Base-by-base conservation (phyloP, 2,888 invertebrate species). In the Automeris io region DNA sequence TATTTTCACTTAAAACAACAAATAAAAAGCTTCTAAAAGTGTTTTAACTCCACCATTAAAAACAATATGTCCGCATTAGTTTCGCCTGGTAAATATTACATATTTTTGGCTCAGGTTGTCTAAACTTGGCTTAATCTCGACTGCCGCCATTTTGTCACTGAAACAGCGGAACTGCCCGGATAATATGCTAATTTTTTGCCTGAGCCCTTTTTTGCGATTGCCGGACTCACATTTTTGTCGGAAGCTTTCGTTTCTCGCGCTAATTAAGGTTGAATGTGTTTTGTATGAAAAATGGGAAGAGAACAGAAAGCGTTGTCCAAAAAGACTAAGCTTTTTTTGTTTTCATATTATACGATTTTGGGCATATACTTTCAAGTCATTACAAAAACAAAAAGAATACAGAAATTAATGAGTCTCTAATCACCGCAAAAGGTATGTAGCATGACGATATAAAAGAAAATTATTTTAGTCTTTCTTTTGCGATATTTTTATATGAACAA, bases 121-220 rank as follows among this genome's bases (percentile, higher is more conserved):
- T 29, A 29, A 26, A 23, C 16, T 23, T 23, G 8, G 21, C 23
- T 18, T 33, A 41, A 23, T 19, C 33, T 33, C 13, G 12, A 18
- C 24, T 12, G 29, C 16, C 29, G 16, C 29, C 29, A 29, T 29
- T 29, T 29, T 29, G 29, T 6, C 13, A 16, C 29, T 29, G n/a
- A 29, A 29, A 29, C 16, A n/a, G 29, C 29, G n/a, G 13, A 16
- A 29, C 5, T 5, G 16, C n/a, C 8, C 16, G 8, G 16, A 16
- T 16, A 29, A 29, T 16, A 29, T 29, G 29, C 16, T 16, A 29
- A 29, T 16, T 29, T 24, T 29, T 29, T 16, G 16, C 16, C 29
- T 16, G 16, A 13, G n/a, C 16, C 7, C 16, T 26, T 26, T 13
- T 26, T 26, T 26, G 12, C 13, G 4, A 5, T 26, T 26, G 13